Percentiles rank a stretch among this genome's conserved stretches.
phyloP scores from a whole-genome alignment of 2,797 vertebrate species.

The Argyrosomus regius region DNA sequence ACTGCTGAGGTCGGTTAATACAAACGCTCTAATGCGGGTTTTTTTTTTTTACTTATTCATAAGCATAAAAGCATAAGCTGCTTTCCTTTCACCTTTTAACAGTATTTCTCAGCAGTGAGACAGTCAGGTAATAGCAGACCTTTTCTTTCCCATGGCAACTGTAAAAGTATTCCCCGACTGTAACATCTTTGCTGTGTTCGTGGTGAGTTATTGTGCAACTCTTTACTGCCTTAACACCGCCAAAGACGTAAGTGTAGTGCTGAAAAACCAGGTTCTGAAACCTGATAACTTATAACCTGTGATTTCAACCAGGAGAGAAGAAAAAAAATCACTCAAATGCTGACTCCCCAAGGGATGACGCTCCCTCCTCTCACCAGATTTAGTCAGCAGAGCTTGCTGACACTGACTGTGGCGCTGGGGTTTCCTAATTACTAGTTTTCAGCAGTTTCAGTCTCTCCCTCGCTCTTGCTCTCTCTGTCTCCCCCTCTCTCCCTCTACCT shows the following conservation, averaged over 20 bases:
- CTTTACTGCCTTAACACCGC: background rate
- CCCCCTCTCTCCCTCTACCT: constrained; percentile 34
- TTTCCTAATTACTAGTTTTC: constrained; percentile 75
- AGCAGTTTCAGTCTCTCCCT: constrained; percentile 47
- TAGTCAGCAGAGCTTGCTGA: constrained; percentile 59
- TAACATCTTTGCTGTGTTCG: constrained; percentile 31
- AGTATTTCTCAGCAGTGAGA: constrained; percentile 19
- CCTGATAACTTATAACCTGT: constrained; percentile 15
- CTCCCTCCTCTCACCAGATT: constrained; percentile 58
- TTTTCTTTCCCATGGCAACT: constrained; percentile 45
- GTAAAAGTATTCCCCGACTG: background rate
- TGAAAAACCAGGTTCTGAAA: constrained; percentile 11
- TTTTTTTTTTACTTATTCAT: constrained; percentile 43
- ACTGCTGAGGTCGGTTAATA: constrained; percentile 16
- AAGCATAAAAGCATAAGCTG: constrained; percentile 33
- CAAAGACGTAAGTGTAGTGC: constrained; percentile 10
- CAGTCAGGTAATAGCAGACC: background rate
- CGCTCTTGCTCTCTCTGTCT: background rate
- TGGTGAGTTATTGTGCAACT: constrained; percentile 24
- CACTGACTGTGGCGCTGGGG: constrained; percentile 46
- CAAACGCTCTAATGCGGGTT: constrained; percentile 38
- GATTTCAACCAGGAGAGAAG: constrained; percentile 36
- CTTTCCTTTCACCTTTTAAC: constrained; percentile 28
- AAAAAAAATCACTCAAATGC: constrained; percentile 16
- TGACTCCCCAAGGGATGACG: constrained; percentile 7